Conservation (phyloP, 2,113 vertebrate genomes). For the Candoia aspera region DNA sequence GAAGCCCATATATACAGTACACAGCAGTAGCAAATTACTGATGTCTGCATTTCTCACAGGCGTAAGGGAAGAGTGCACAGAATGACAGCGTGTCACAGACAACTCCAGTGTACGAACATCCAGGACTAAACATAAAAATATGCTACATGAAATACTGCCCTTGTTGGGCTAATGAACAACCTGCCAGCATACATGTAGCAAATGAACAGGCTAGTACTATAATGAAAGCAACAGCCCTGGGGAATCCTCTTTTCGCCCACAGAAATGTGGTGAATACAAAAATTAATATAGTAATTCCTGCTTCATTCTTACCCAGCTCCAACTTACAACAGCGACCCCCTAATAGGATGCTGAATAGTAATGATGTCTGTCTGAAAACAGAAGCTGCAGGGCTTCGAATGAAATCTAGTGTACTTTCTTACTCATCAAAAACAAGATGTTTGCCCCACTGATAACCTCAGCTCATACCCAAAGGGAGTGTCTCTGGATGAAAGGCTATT, state of each 20-base stretch:
- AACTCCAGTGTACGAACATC: accelerated
- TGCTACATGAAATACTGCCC: background rate
- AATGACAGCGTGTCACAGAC: background rate
- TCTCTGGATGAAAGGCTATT: slow-evolving; percentile 60
- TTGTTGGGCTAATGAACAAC: background rate
- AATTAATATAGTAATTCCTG: slow-evolving; percentile 37
- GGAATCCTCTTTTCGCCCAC: background rate
- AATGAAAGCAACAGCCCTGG: background rate
- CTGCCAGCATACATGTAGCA: background rate
- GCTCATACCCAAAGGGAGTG: slow-evolving; percentile 61
- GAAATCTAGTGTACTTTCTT: slow-evolving; percentile 45
- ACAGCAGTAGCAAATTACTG: background rate
- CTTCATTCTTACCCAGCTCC: background rate
- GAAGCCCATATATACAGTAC: background rate
- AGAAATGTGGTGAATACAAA: background rate
- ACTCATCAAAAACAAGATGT: slow-evolving; percentile 45
- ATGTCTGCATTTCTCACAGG: background rate
- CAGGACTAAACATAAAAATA: background rate
- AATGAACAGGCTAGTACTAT: background rate
- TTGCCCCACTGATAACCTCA: slow-evolving; percentile 48
- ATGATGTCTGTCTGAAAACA: slow-evolving; percentile 44
- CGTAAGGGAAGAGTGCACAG: background rate
- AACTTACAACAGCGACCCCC: background rate
- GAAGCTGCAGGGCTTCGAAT: slow-evolving; percentile 5
- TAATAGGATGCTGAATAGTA: slow-evolving; percentile 15